Base-by-base conservation (phyloP, 2,888 invertebrate species). In the Pollenia labialis region DNA sequence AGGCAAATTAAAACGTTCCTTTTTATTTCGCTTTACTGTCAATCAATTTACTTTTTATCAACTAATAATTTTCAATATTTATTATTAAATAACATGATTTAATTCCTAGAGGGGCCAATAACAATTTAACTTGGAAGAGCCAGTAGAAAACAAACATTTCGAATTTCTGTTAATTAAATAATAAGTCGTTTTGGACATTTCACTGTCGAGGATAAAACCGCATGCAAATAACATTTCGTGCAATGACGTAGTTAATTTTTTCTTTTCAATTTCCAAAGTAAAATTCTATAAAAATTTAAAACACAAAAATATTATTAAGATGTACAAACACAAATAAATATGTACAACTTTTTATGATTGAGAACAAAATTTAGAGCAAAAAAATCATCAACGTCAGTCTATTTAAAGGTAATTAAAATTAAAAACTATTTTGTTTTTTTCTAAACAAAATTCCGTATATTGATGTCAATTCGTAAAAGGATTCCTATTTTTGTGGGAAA, bases 191-290 rank as follows among this genome's bases (percentile, higher is more conserved):
- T 58, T 58, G n/a, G 12, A 74, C 48, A 40, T n/a, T 60, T 4
- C 10, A 8, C 10, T 74, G n/a, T 60, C 56, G 58, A 58, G 46
- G n/a, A 44, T 4, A 18, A 14, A 74, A 60, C 18, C 18, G 42
- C 18, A 14, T 64, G 12, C 46, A 42, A 44, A 44, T 54, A 56
- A 40, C 48, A 79, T 32, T 79, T 79, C 79, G 58, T 79, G 79
- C 64, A 68, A 79, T 60, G 44, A 68, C 66, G 46, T 50, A 46
- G 60, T 62, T 6, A 14, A 4, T 42, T 62, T 12, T 44, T 23
- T 46, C 10, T 42, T 44, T 18, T 42, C 4, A 12, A 52, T 32
- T 40, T 64, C 23, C n/a, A 12, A 32, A 32, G 32, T 50, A 10
- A 42, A 54, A 69, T 54, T 71, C 42, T 11, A 52, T 32, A 11